Conservation (phyloP, 1,140 invertebrate species). For the Argopecten irradians region DNA sequence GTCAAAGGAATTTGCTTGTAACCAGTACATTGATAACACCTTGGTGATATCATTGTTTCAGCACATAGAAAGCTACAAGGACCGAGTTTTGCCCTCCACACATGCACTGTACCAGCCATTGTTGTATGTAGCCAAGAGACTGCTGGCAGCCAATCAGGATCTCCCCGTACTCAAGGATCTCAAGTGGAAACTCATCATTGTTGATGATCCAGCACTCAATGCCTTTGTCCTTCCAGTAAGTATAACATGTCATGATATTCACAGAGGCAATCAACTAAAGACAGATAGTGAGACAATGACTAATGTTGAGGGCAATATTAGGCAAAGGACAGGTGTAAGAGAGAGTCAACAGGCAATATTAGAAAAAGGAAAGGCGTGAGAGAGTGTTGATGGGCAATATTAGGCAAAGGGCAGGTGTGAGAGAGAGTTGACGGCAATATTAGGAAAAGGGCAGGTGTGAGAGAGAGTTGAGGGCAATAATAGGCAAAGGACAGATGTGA, state of each 20-base stretch:
- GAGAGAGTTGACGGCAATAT: too few species aligned
- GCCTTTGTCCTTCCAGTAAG: constrained; percentile 80
- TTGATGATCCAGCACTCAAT: constrained; percentile 77
- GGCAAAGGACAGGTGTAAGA: too few species aligned
- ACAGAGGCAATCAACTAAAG: background rate
- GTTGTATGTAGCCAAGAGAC: constrained; percentile 65
- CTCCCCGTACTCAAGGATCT: constrained; percentile 75
- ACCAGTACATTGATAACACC: too few species aligned
- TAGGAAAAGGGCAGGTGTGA: too few species aligned
- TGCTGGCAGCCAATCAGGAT: constrained; percentile 78
- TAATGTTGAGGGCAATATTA: background rate
- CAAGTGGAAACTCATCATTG: constrained; percentile 79
- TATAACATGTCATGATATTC: constrained; percentile 17
- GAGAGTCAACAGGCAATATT: too few species aligned
- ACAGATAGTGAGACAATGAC: background rate
- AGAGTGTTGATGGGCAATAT: too few species aligned
- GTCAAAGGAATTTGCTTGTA: constrained; percentile 19
- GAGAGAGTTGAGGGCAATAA: too few species aligned
- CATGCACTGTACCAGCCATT: constrained; percentile 75
- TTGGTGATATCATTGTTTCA: constrained; percentile 52
- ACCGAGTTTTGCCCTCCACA: constrained; percentile 71
- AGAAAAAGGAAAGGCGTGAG: too few species aligned
- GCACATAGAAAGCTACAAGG: constrained; percentile 69
- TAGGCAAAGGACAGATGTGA: too few species aligned
- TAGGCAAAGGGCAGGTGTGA: too few species aligned